Evolutionary conservation across 2,797 vertebrate genomes (phyloP).

Genomic region (Phoeniculus purpureus): DNA sequence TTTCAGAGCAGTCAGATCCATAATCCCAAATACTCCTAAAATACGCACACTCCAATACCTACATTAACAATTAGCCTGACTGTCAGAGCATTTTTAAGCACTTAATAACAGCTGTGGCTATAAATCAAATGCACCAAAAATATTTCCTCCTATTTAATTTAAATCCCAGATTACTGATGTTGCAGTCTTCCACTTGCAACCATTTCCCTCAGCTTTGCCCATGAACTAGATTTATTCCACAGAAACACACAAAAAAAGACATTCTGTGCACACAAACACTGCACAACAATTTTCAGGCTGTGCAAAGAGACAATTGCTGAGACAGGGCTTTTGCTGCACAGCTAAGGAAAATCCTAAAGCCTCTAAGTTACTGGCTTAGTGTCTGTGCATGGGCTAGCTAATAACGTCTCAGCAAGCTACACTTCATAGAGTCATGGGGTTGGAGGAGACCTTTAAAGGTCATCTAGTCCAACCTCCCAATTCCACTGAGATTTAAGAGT

Average conservation of each 20-base stretch:
- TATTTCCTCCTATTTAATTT: constrained; percentile 2
- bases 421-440: no score
- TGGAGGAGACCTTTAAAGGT: no score
- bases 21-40: neutral
- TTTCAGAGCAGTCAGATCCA: neutral
- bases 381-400: neutral
- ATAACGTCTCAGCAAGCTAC: neutral
- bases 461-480: no score
- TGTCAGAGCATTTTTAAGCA: neutral
- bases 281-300: neutral
- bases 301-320: neutral
- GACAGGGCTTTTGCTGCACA: neutral
- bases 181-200: neutral
- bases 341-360: neutral
- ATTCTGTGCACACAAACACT: neutral
- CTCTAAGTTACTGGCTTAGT: neutral
- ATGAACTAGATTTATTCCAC: neutral
- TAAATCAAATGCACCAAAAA: neutral
- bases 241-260: neutral
- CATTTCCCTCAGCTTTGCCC: neutral
- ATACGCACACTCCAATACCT: neutral
- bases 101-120: neutral
- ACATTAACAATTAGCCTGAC: neutral
- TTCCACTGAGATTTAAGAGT: neutral
- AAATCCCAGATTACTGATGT: neutral